Conservation (phyloP, 1,140 invertebrate genomes). For the Proctacanthus coquilletti region DNA sequence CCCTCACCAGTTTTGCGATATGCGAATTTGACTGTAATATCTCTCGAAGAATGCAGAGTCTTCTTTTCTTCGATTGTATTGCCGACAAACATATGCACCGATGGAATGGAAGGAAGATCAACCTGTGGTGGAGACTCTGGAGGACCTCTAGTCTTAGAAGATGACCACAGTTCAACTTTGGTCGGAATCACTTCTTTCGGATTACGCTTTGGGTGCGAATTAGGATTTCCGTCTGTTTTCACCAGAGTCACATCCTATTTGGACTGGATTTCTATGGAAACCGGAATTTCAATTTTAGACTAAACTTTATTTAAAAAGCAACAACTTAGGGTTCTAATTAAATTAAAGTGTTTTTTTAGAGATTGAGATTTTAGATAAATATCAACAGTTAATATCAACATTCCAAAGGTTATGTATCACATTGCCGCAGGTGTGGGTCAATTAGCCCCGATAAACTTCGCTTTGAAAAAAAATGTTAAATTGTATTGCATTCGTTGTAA, state of each 20-base stretch:
- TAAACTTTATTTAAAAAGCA: neutral
- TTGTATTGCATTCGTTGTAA: too few relatives aligned
- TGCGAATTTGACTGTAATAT: neutral
- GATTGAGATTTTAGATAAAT: conserved; percentile 1
- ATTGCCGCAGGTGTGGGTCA: conserved; percentile 17
- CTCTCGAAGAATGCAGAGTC: neutral
- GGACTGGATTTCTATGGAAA: conserved; percentile 32
- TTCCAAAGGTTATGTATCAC: conserved; percentile 5
- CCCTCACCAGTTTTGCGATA: neutral
- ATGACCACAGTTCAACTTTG: conserved; percentile 8
- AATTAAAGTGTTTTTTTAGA: neutral
- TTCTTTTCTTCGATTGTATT: neutral
- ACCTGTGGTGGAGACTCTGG: conserved; percentile 33
- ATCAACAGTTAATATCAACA: conserved; percentile 2
- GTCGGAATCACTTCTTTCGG: conserved; percentile 40
- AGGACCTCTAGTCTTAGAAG: conserved; percentile 29
- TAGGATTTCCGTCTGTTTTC: conserved; percentile 32
- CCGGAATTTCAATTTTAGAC: conserved; percentile 12
- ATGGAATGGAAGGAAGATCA: conserved; percentile 14
- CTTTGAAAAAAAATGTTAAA: too few relatives aligned
- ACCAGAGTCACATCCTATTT: conserved; percentile 36
- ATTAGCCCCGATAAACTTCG: too few relatives aligned
- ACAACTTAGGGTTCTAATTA: neutral
- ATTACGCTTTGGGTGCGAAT: conserved; percentile 32
- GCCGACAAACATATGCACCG: conserved; percentile 16